Evolutionary conservation across 2,797 vertebrate species (phyloP).

Genomic region (Eidolon dupreanum): DNA sequence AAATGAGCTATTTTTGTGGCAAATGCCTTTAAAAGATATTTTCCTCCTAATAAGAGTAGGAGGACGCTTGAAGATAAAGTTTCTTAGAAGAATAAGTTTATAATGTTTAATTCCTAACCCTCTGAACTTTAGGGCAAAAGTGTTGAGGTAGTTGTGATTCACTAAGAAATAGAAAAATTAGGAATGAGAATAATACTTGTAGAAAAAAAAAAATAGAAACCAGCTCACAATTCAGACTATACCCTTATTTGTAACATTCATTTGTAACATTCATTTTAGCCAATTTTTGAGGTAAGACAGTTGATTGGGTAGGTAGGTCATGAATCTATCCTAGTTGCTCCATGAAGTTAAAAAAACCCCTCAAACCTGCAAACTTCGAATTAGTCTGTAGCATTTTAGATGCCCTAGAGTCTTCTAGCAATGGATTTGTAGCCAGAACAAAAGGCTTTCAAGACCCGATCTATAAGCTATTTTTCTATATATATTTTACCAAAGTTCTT

Average conservation of each 20-base stretch:
- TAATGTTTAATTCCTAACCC: neutral
- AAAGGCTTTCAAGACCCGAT: neutral
- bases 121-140: neutral
- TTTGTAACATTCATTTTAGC: neutral
- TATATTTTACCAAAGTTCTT: neutral
- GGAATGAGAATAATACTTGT: neutral
- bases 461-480: neutral
- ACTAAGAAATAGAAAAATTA: neutral
- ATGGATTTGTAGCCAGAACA: neutral
- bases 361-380: neutral
- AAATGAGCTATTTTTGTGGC: slow-evolving; percentile 21
- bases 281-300: neutral
- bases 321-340: neutral
- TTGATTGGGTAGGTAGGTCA: neutral
- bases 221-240: neutral
- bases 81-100: slow-evolving; percentile 28
- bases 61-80: neutral
- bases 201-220: neutral
- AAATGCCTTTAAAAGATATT: neutral
- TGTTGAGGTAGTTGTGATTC: neutral
- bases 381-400: neutral
- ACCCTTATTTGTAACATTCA: neutral
- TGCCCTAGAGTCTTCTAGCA: neutral
- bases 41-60: neutral
- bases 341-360: neutral